Evolutionary conservation across 2,888 invertebrate species (phyloP).

Genomic region (Trachelus iudaicus): DNA sequence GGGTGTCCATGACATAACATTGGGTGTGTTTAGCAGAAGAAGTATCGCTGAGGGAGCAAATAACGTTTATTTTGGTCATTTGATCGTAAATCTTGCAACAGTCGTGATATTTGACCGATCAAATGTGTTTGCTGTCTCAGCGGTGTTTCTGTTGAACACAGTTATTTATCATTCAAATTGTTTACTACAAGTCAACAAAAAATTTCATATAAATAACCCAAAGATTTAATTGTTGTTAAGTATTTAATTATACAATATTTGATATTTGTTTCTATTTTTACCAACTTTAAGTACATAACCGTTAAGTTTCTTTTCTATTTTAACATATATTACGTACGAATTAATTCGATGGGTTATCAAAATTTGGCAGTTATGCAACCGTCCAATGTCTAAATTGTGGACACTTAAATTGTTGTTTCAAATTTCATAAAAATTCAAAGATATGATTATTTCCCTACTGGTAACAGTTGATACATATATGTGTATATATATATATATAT

Average conservation of each 20-base stretch:
- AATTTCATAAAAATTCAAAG: not conserved
- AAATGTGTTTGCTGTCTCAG: too few species aligned
- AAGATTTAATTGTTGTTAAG: not conserved
- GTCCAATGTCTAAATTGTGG: conserved; percentile 12
- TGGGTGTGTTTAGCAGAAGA: too few species aligned
- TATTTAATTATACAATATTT: not conserved
- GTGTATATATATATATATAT: too few species aligned
- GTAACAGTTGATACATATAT: not conserved
- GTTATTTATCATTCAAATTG: not conserved
- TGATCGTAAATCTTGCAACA: too few species aligned
- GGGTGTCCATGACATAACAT: not conserved
- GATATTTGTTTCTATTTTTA: not conserved
- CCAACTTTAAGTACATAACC: not conserved
- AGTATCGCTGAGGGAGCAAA: too few species aligned
- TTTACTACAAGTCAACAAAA: not conserved
- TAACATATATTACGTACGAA: not conserved
- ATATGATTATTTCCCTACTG: not conserved
- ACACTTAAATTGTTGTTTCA: not conserved
- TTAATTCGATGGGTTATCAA: conserved; percentile 1
- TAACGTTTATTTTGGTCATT: too few species aligned
- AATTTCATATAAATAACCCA: not conserved
- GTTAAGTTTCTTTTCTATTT: not conserved
- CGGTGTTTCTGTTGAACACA: too few species aligned
- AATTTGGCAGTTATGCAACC: conserved; percentile 31
- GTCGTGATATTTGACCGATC: too few species aligned